phyloP scores from a whole-genome alignment of 2,888 invertebrate genomes.

The Machimus rusticus region DNA sequence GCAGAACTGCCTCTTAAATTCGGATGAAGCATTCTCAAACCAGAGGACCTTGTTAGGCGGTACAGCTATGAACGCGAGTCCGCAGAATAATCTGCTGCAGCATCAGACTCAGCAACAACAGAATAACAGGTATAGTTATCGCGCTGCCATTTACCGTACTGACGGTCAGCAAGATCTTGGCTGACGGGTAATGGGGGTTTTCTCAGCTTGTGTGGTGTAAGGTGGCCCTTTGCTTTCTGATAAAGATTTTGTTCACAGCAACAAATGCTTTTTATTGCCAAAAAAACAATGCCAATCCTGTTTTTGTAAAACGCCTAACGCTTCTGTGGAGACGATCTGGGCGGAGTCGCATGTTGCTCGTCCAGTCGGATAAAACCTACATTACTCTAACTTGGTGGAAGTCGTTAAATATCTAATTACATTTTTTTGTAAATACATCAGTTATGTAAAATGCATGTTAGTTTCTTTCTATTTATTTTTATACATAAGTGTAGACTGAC shows the following conservation, averaged over 20 bases:
- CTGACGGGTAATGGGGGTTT: slow-evolving; percentile 84
- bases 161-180: slow-evolving; percentile 72
- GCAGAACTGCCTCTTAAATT: slow-evolving; percentile 64
- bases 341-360: neutral
- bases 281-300: neutral
- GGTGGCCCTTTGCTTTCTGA: slow-evolving; percentile 35
- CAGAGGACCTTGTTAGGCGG: neutral
- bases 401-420: neutral
- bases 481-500: neutral
- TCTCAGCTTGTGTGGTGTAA: slow-evolving; percentile 83
- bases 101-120: slow-evolving; percentile 54
- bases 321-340: neutral
- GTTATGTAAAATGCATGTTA: slow-evolving; percentile 16
- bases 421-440: slow-evolving; percentile 23
- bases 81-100: slow-evolving; percentile 47
- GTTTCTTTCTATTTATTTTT: neutral
- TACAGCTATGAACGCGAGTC: neutral
- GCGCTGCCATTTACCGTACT: slow-evolving; percentile 73
- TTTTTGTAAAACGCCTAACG: slow-evolving; percentile 6
- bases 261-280: neutral
- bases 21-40: slow-evolving; percentile 63
- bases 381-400: slow-evolving; percentile 4
- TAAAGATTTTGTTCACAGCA: slow-evolving; percentile 5
- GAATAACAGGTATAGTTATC: slow-evolving; percentile 74
- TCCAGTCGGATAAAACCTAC: neutral